These are phyloP conservation scores for Steinernema carpocapsae DNA, from an alignment of 2,888 invertebrate species.

Conservation along the genomic window DNA sequence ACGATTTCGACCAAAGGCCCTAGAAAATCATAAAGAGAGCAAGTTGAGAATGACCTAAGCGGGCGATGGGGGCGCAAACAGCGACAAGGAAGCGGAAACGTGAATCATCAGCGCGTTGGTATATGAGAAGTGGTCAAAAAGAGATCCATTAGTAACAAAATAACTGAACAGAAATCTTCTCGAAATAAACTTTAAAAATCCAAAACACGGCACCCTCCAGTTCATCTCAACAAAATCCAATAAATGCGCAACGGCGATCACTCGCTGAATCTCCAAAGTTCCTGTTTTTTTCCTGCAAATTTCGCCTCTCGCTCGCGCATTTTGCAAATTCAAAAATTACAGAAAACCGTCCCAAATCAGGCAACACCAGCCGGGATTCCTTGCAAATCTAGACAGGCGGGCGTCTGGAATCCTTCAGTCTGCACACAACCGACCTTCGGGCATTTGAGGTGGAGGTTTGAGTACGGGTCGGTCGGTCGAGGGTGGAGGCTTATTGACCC, in stretches of 20 bases:
- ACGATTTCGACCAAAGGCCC: no score
- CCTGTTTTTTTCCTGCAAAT: no score
- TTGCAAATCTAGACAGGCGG: no score
- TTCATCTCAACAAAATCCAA: background rate
- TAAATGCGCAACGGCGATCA: no score
- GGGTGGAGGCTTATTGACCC: slow-evolving; percentile 26
- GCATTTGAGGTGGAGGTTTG: background rate
- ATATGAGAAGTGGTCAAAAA: no score
- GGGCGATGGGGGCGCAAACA: background rate
- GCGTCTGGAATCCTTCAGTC: no score
- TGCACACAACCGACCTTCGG: background rate
- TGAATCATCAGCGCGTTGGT: background rate
- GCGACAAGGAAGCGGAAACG: background rate
- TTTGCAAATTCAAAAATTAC: slow-evolving; percentile 27
- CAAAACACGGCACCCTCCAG: background rate
- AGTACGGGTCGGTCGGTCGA: slow-evolving; percentile 14
- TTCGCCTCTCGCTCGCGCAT: no score
- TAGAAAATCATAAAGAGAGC: background rate
- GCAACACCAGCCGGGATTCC: background rate
- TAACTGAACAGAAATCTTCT: background rate
- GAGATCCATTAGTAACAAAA: background rate
- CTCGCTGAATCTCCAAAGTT: no score
- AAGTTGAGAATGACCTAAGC: background rate
- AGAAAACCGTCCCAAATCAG: background rate
- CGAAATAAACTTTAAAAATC: background rate